Evolutionary conservation across 92 coral and sea anemone species (phyloP), one percentile per base, ranked within the genome.

Genomic region (Porites rus): DNA sequence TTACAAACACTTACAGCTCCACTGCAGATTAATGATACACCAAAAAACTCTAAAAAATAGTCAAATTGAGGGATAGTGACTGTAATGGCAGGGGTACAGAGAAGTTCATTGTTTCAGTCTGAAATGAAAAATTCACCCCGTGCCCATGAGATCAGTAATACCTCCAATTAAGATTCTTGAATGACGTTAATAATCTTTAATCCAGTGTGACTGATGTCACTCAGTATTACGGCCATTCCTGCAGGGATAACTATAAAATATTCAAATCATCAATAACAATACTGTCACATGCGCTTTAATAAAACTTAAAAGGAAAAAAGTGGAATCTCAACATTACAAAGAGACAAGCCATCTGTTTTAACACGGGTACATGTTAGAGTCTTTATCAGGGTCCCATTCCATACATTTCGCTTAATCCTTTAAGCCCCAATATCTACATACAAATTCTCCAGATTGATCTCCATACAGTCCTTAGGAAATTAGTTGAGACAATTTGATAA

Each of bases 81-180:
- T 11, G 17, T 59, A 59, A 59, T 17, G 17, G 63, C 13, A 59
- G 63, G 14, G 17, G 17, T 17, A 11, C 13, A 59, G 63, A 59
- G 14, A 10, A 17, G 17, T 59, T 16, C n/a, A 62, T 8, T 62
- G n/a, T n/a, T 14, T 62, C 6, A 62, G n/a, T n/a, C 17, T 20
- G n/a, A 14, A 62, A 62, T 11, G n/a, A 16, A 62, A 17, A 62
- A 38, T 62, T 65, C 64, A 13, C 72, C 28, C 31, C 19, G 58
- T 71, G 69, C 43, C 54, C 21, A 16, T 69, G 65, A 21, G 68
- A 69, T 53, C 86, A 81, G 68, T 71, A 81, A 71, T 81, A 81
- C 86, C 86, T 81, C 86, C 77, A 72, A 71, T 58, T 51, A 59
- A 71, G 86, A 81, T 28, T 56, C 61, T 56, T 56, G 86, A 74